Evolutionary conservation across 2,888 invertebrate species (phyloP).

Genomic region (Zonitis immaculata): DNA sequence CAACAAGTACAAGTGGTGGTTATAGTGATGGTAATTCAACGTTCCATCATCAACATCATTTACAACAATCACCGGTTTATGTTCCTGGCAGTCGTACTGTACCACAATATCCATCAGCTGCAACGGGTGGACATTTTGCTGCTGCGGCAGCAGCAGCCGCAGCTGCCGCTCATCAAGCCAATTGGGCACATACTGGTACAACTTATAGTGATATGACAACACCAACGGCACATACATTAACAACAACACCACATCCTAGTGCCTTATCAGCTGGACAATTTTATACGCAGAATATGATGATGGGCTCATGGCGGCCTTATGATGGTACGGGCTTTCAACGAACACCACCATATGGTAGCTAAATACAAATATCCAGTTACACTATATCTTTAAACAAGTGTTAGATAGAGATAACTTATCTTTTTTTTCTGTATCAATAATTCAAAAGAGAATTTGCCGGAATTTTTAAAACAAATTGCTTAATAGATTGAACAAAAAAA

Average conservation of each 20-base stretch:
- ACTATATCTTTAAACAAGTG: neutral
- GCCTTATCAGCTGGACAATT: conserved; percentile 58
- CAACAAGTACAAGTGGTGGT: conserved; percentile 39
- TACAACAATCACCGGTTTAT: conserved; percentile 60
- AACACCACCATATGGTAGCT: conserved; percentile 75
- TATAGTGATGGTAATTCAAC: conserved; percentile 43
- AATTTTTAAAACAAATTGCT: neutral
- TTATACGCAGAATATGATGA: conserved; percentile 76
- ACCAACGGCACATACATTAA: conserved; percentile 47
- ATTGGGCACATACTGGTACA: conserved; percentile 36
- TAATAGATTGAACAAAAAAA: neutral
- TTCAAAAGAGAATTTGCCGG: neutral
- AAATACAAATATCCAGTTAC: conserved; percentile 12
- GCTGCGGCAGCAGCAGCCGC: conserved; percentile 24
- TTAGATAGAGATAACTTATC: neutral
- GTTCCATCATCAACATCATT: conserved; percentile 49
- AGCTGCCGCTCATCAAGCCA: conserved; percentile 32
- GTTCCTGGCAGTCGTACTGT: conserved; percentile 59
- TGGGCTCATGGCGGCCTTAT: conserved; percentile 70
- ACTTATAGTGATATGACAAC: conserved; percentile 47
- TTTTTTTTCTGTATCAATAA: too few species aligned
- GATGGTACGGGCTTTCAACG: conserved; percentile 73
- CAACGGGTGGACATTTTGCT: conserved; percentile 40
- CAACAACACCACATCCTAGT: conserved; percentile 49
- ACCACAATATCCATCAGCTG: conserved; percentile 52